These are phyloP conservation scores for Acanthurus leucopareius DNA, from an alignment of 2,797 vertebrate species.

Conservation along the genomic window DNA sequence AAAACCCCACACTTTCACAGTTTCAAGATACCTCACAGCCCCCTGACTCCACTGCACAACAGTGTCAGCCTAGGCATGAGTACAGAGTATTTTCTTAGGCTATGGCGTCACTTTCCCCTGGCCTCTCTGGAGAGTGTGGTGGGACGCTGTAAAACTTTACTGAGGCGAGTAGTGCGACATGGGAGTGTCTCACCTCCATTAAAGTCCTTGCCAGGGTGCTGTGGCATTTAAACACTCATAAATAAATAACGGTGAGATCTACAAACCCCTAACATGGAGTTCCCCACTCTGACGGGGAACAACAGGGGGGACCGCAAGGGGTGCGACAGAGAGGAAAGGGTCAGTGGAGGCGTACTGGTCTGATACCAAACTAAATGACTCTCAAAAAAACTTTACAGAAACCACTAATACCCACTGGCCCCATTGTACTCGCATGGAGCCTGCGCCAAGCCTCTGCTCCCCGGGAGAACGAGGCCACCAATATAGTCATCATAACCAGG, in stretches of 20 bases:
- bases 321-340: conserved; percentile 54
- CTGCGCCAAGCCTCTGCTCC: conserved; percentile 73
- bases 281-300: conserved; percentile 45
- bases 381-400: conserved; percentile 73
- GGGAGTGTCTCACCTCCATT: conserved; percentile 85
- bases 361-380: conserved; percentile 73
- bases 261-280: conserved; percentile 72
- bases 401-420: conserved; percentile 78
- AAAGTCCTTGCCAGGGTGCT: conserved; percentile 80
- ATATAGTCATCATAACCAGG: conserved; percentile 76
- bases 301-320: conserved; percentile 35
- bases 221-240: conserved; percentile 81
- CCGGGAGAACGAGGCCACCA: conserved; percentile 78
- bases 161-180: conserved; percentile 82
- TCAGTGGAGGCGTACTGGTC: conserved; percentile 58
- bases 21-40: conserved; percentile 59
- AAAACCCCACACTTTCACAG: conserved; percentile 60
- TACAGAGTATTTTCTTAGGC: conserved; percentile 78
- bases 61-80: conserved; percentile 70
- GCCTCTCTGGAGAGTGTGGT: conserved; percentile 78
- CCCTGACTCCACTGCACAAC: conserved; percentile 50
- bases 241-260: conserved; percentile 77
- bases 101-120: conserved; percentile 81
- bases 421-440: conserved; percentile 52
- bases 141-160: conserved; percentile 85